Percentiles rank a stretch among this genome's conserved stretches.
These are phyloP conservation scores for Dolichotis patagonum DNA, from an alignment of 2,113 vertebrate genomes.

Conservation along the genomic window DNA sequence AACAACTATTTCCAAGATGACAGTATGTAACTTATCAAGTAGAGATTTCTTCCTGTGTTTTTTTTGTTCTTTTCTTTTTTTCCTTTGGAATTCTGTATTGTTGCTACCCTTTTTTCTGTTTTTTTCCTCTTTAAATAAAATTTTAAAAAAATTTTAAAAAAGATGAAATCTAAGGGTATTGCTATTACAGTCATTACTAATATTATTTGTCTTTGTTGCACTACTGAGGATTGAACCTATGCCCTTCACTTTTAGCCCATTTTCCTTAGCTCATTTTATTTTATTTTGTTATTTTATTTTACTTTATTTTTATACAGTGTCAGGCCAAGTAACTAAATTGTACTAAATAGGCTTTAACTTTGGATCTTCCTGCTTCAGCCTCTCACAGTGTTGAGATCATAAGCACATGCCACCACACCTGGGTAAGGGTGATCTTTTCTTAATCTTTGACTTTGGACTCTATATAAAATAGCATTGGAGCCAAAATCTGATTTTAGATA, in stretches of 20 bases:
- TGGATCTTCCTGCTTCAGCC: not conserved
- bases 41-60: too few relatives aligned
- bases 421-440: not conserved
- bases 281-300: not conserved
- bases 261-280: not conserved
- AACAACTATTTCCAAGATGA: too few relatives aligned
- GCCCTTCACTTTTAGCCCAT: not conserved
- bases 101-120: too few relatives aligned
- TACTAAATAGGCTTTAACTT: not conserved
- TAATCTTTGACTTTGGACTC: not conserved
- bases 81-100: too few relatives aligned
- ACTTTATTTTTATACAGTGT: not conserved
- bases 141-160: too few relatives aligned
- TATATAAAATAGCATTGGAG: not conserved
- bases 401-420: not conserved
- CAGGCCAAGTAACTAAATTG: not conserved
- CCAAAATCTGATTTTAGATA: not conserved
- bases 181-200: not conserved
- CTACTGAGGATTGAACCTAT: not conserved
- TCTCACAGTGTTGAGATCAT: not conserved
- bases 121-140: too few relatives aligned
- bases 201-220: not conserved
- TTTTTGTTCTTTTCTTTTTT: too few relatives aligned
- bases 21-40: too few relatives aligned
- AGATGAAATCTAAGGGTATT: not conserved